Evolutionary conservation across 2,113 vertebrate genomes (phyloP).

Genomic region (Aspiorhynchus laticeps): DNA sequence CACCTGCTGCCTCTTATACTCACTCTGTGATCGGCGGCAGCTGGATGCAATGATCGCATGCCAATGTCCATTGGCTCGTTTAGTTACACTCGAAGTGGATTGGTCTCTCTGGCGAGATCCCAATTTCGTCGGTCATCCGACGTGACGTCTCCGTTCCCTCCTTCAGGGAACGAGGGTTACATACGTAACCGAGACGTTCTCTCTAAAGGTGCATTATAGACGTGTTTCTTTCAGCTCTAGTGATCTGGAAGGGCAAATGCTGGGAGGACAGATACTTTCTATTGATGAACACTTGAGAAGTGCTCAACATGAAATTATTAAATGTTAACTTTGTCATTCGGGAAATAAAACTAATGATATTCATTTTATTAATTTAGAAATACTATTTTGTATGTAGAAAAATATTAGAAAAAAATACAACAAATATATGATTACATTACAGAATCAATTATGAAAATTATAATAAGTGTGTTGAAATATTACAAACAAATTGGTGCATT

Average conservation of each 20-base stretch:
- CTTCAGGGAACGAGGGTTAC: no score
- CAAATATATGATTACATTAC: not conserved
- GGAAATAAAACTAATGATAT: not conserved
- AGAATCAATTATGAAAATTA: not conserved
- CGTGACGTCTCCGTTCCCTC: no score
- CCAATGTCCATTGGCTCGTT: no score
- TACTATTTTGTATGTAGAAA: not conserved
- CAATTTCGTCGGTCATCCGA: no score
- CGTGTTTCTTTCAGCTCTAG: slow-evolving; percentile 32
- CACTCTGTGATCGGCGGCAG: no score
- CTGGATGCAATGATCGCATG: no score
- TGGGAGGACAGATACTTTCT: slow-evolving; percentile 1
- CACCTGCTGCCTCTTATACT: no score
- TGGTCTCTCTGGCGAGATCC: no score
- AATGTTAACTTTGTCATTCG: not conserved
- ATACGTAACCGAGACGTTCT: no score
- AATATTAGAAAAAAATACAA: no score
- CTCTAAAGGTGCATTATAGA: slow-evolving; percentile 34
- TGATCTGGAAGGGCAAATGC: slow-evolving; percentile 53
- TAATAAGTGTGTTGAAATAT: not conserved
- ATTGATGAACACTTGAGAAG: not conserved
- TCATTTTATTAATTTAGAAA: not conserved
- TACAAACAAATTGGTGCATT: not conserved
- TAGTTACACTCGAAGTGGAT: no score
- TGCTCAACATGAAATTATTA: not conserved